Base-by-base conservation (phyloP, 2,888 invertebrate species). In the Chrysolina americana region DNA sequence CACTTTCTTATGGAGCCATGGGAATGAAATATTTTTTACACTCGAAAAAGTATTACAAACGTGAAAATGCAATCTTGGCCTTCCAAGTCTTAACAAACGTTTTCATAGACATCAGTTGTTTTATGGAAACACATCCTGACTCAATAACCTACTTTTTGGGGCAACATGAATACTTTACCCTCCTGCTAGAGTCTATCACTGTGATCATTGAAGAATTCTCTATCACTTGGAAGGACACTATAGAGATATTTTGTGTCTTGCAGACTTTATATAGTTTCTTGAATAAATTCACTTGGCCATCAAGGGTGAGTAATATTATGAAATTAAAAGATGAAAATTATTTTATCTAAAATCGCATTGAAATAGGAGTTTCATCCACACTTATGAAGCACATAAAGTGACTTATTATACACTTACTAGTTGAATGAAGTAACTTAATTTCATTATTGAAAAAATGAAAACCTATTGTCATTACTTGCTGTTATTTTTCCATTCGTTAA, bases 201-300 rank as follows among this genome's bases (percentile, higher is more conserved):
- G 89, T 90, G 0, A 88, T 94, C 59, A 92, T 95, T 4, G 91
- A 92, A 74, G 91, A 92, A 64, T 93, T 93, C 80, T 91, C 93
- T 76, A 92, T 95, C 15, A 93, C 93, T 44, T 95, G 95, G 95
- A 91, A 92, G 73, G 94, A 95, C 81, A 94, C 93, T 73, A 89
- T 95, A 2, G 95, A 95, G 88, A 92, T 94, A 0, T 90, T 94
- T 74, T 93, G 93, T 78, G 88, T 95, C 13, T 87, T 92, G 50
- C 89, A 89, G 53, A 86, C 89, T 5, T 88, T 90, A 11, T 88
- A 91, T 74, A 89, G 89, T 75, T 89, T 92, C 66, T 82, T 92
- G 23, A 89, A 89, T 75, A 89, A 90, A 81, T 86, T 89, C 9
- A 89, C 89, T 76, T 88, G 91, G 83, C 86, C 89, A 41, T 80